Evolutionary conservation across 2,113 vertebrate genomes (phyloP), one percentile per base, ranked within the genome.

Genomic region (Pleuronectes platessa): DNA sequence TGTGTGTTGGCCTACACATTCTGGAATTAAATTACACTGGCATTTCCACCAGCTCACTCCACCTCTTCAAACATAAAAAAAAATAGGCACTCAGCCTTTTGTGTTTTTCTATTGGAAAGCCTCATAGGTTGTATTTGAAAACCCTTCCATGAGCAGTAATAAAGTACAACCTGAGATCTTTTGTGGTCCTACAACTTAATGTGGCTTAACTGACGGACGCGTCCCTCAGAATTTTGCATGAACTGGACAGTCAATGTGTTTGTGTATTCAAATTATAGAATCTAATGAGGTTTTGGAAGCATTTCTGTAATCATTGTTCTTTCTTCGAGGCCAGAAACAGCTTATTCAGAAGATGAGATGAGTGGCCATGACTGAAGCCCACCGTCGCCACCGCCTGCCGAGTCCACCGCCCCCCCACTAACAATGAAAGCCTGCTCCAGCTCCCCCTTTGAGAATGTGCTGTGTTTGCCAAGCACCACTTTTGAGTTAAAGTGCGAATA

Each of bases 281-380:
- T 21, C 20, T 21, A 54, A n/a, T 54, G 14, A n/a, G 13, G 51
- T 54, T 54, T 20, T 54, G 51, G 51, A 54, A n/a, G 51, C 51
- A 54, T 21, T n/a, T 51, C 18, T 54, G 10, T n/a, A n/a, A 54
- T 54, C 20, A 20, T 13, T 51, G 49, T 13, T 47, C 45, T 47
- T 47, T 47, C 45, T 17, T 13, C 12, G 3, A 51, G 49, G 15
- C 18, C 18, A 54, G 51, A 54, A 54, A 21, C 20, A 54, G 51
- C 51, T n/a, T 20, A n/a, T 54, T n/a, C 51, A n/a, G 51, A 54
- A n/a, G 51, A 54, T 54, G 51, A 54, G 51, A 54, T 54, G 51
- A 54, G 1, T 49, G 45, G 45, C 17, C 45, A 3, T n/a, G 18
- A 54, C 51, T 54, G 51, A n/a, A 54, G 18, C 51, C 20, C 51